Conservation (phyloP, 2,113 vertebrate species). For the Gallinago jamesoni region DNA sequence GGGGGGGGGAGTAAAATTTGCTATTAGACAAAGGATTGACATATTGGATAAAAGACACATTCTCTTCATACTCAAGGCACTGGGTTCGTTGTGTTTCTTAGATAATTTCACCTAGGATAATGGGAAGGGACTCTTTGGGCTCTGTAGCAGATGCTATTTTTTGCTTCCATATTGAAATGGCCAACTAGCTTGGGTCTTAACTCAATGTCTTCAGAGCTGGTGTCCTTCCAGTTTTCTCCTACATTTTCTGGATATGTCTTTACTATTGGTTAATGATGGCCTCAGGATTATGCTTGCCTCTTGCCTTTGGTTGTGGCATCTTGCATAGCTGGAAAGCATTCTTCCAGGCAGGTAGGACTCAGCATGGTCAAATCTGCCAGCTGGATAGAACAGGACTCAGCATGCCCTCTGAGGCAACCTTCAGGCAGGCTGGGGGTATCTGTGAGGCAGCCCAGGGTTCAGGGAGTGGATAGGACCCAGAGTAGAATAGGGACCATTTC, state of each 20-base stretch:
- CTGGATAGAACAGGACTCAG: neutral
- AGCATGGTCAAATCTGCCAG: neutral
- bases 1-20: neutral
- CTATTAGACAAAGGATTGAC: neutral
- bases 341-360: neutral
- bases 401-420: accelerated
- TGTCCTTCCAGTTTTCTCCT: neutral
- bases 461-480: neutral
- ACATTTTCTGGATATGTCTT: neutral
- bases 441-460: neutral
- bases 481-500: neutral
- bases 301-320: neutral
- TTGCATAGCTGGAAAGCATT: slow-evolving; percentile 17
- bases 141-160: neutral
- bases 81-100: neutral
- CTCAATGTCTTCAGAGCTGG: neutral
- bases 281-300: slow-evolving; percentile 11
- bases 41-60: neutral
- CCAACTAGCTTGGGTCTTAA: neutral
- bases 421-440: neutral
- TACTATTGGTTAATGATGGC: neutral
- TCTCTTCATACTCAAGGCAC: neutral
- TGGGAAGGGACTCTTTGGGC: neutral
- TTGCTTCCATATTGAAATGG: neutral
- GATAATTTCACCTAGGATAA: neutral